A percentile compares a stretch with the other conserved stretches of the same genome.
Conservation (phyloP, 2,797 vertebrate genomes). For the Sebastes iracundus region DNA sequence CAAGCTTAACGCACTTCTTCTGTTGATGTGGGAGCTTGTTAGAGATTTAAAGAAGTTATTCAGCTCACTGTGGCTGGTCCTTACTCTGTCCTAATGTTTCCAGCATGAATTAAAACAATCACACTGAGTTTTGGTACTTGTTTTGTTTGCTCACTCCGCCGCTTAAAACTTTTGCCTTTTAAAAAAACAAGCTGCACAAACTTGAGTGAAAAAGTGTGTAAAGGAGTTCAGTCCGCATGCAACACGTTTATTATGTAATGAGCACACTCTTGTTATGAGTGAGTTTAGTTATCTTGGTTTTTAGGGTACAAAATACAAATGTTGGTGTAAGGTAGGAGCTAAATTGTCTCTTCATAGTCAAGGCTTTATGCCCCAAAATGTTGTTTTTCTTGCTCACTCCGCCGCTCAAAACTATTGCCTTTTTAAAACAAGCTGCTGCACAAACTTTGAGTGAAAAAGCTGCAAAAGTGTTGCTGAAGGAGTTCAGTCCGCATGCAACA, state of each 20-base stretch:
- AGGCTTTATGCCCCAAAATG: too few relatives aligned
- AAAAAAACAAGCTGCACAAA: constrained; percentile 10
- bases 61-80: not conserved
- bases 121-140: not conserved
- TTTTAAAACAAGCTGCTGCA: not conserved
- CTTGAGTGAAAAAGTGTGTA: not conserved
- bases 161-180: not conserved
- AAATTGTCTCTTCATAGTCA: too few relatives aligned
- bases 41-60: constrained; percentile 13
- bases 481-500: not conserved
- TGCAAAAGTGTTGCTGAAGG: constrained; percentile 9
- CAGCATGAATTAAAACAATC: not conserved
- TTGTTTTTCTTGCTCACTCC: not conserved
- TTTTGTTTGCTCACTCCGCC: not conserved
- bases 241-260: too few relatives aligned
- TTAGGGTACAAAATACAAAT: not conserved
- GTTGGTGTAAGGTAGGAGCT: not conserved
- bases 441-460: constrained; percentile 14
- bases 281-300: too few relatives aligned
- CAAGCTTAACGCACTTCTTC: too few relatives aligned
- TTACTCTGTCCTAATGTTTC: not conserved
- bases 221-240: not conserved
- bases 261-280: too few relatives aligned
- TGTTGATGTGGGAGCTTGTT: constrained; percentile 39
- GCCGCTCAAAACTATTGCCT: not conserved